A percentile compares a stretch with the other conserved stretches of the same genome.
Conservation (phyloP, 2,113 vertebrate genomes). For the Salvelinus fontinalis region DNA sequence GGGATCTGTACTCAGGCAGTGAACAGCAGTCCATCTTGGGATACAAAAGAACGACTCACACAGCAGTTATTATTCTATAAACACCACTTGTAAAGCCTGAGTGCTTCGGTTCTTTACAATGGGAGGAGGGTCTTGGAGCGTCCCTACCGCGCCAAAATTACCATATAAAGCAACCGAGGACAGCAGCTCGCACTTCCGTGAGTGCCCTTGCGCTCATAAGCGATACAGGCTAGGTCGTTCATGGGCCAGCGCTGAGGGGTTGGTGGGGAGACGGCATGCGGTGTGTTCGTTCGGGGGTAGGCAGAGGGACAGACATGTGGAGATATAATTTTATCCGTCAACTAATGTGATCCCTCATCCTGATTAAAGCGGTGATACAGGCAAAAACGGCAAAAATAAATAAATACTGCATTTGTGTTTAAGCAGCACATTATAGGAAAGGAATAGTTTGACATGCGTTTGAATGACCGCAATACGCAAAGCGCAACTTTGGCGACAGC, state of each 20-base stretch:
- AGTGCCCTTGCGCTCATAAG: neutral
- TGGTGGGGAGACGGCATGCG: neutral
- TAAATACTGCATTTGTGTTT: conserved; percentile 26
- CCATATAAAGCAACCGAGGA: conserved; percentile 71
- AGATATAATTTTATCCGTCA: conserved; percentile 71
- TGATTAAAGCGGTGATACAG: conserved; percentile 47
- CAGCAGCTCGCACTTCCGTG: neutral
- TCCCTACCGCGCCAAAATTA: conserved; percentile 49
- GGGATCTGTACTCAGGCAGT: neutral
- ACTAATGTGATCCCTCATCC: conserved; percentile 58
- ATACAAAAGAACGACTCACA: neutral
- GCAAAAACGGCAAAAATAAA: conserved; percentile 27
- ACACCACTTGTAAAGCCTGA: conserved; percentile 22
- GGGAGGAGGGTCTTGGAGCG: conserved; percentile 14
- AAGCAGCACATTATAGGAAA: neutral
- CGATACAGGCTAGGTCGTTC: conserved; percentile 26
- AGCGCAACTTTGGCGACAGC: neutral
- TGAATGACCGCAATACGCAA: neutral
- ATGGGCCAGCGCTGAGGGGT: conserved; percentile 13
- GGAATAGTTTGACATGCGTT: neutral
- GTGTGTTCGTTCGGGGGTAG: neutral
- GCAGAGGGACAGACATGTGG: conserved; percentile 55
- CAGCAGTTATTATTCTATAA: conserved; percentile 28
- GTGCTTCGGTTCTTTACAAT: conserved; percentile 47
- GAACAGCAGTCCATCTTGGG: conserved; percentile 30